Percentiles rank a stretch among this genome's conserved stretches.
Evolutionary conservation across 2,888 invertebrate genomes (phyloP).

Genomic region (Cosmia pyralina): DNA sequence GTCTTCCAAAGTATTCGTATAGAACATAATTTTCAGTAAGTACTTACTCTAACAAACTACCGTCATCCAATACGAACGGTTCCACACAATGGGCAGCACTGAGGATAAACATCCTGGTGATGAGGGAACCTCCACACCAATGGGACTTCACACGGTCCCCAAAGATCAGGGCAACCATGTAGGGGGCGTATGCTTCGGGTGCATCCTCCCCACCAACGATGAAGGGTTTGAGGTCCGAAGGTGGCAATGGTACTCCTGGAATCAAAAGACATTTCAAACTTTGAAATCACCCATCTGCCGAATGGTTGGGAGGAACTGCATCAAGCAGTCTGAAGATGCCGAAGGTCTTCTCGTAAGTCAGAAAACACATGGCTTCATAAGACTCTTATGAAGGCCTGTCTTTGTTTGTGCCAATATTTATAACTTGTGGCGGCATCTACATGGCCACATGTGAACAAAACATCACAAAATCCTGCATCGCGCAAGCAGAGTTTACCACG

Average conservation of each 20-base stretch:
- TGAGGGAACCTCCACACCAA: conserved; percentile 65
- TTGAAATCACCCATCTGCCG: background rate
- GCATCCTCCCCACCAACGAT: conserved; percentile 66
- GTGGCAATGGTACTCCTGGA: conserved; percentile 26
- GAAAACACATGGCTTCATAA: no score
- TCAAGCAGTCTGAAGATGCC: background rate
- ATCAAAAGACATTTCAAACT: background rate
- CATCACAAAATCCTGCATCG: no score
- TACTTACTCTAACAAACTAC: conserved; percentile 53
- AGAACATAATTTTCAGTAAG: background rate
- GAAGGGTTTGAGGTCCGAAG: conserved; percentile 18
- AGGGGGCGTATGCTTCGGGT: conserved; percentile 51
- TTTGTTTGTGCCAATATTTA: no score
- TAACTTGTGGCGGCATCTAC: no score
- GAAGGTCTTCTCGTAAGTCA: background rate
- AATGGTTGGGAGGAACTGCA: background rate
- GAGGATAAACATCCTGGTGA: conserved; percentile 45
- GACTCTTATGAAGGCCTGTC: no score
- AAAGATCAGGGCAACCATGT: conserved; percentile 61
- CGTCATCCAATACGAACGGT: conserved; percentile 23
- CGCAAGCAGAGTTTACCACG: no score
- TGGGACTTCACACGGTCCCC: conserved; percentile 21
- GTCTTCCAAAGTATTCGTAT: no score
- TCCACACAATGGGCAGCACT: conserved; percentile 67
- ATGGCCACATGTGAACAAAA: no score